A percentile compares a stretch with the other conserved stretches of the same genome.
phyloP scores from a whole-genome alignment of 2,888 invertebrate species.

The Drosophila dives region DNA sequence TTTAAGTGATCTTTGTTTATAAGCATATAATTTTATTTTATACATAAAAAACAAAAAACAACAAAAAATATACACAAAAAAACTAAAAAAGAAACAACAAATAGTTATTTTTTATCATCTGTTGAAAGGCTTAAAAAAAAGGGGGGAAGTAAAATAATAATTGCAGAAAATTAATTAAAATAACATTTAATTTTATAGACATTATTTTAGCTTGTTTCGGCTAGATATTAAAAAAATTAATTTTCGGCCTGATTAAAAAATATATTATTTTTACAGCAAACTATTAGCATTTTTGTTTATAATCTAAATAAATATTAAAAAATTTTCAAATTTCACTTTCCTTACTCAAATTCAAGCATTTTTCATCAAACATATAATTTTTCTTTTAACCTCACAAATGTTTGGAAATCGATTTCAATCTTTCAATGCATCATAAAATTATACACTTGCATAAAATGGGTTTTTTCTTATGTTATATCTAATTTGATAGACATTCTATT shows the following conservation, averaged over 20 bases:
- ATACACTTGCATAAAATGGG: background rate
- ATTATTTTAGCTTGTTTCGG: no score
- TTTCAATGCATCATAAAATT: background rate
- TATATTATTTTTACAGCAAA: background rate
- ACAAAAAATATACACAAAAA: constrained; percentile 73
- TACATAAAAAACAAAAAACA: constrained; percentile 66
- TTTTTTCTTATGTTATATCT: background rate
- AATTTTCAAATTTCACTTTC: no score
- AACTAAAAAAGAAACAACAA: constrained; percentile 42
- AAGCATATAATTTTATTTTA: constrained; percentile 84
- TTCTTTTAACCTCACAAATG: background rate
- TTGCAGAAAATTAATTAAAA: background rate
- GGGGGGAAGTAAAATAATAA: background rate
- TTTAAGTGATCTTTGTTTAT: constrained; percentile 84
- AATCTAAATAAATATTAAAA: no score
- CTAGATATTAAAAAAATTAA: no score
- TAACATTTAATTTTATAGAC: no score
- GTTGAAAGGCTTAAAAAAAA: background rate
- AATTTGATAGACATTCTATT: background rate
- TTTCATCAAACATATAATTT: background rate
- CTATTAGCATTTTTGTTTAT: background rate
- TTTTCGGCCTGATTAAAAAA: no score
- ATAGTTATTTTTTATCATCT: constrained; percentile 2
- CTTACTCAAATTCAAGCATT: background rate
- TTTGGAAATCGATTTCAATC: background rate